Evolutionary conservation across 2,113 vertebrate genomes (phyloP).

Genomic region (Calcarius ornatus): DNA sequence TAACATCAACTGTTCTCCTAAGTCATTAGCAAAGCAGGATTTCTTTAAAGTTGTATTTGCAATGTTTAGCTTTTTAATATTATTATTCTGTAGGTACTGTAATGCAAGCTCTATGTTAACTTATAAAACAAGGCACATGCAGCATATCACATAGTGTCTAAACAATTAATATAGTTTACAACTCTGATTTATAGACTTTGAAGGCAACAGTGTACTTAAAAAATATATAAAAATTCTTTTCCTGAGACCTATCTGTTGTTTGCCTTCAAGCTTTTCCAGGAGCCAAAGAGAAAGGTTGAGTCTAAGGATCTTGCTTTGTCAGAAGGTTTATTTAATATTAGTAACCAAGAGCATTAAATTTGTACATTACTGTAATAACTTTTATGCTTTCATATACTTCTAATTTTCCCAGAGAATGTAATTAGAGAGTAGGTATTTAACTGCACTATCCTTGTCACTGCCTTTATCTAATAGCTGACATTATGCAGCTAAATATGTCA

Average conservation of each 20-base stretch:
- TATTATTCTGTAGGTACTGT: background rate
- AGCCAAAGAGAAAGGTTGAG: background rate
- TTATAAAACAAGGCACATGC: background rate
- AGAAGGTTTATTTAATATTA: background rate
- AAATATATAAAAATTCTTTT: background rate
- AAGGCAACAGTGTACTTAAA: background rate
- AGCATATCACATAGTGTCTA: background rate
- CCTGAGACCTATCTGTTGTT: background rate
- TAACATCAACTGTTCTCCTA: background rate
- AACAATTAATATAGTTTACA: background rate
- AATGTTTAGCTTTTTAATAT: background rate
- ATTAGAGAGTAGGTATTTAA: slow-evolving; percentile 5
- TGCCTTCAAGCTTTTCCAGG: background rate
- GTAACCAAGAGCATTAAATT: background rate
- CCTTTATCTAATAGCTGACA: background rate
- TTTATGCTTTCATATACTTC: background rate
- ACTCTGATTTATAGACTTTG: background rate
- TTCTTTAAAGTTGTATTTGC: background rate
- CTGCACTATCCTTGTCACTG: background rate
- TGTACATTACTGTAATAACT: background rate
- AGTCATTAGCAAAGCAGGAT: background rate
- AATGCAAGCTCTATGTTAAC: background rate
- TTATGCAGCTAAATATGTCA: slow-evolving; percentile 1
- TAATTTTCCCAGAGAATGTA: background rate
- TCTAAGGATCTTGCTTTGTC: background rate